A percentile compares a stretch with the other conserved stretches of the same genome.
These are phyloP conservation scores for Atopsyche davidsoni DNA, from an alignment of 1,140 invertebrate genomes.

Conservation along the genomic window DNA sequence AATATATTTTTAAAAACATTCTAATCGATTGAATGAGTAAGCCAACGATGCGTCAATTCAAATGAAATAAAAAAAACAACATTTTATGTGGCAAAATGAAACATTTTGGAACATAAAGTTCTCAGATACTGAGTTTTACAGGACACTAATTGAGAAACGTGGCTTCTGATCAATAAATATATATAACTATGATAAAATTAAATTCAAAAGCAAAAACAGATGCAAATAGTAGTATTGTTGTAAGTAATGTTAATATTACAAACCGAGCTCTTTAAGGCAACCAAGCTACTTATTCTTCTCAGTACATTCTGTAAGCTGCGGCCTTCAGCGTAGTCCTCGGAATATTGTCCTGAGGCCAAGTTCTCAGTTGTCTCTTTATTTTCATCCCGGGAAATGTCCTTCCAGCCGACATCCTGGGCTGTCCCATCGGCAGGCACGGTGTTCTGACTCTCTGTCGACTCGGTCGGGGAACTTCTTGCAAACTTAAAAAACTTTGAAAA, in stretches of 20 bases:
- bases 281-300: slow-evolving; percentile 70
- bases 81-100: slow-evolving; percentile 7
- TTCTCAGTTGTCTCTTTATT: slow-evolving; percentile 4
- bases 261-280: slow-evolving; percentile 67
- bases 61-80: slow-evolving; percentile 21
- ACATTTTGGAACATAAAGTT: slow-evolving; percentile 9
- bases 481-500: slow-evolving; percentile 47
- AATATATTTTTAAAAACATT: no score
- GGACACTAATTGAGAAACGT: no score
- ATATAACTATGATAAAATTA: no score
- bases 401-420: neutral
- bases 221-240: no score
- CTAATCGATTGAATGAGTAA: no score
- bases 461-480: slow-evolving; percentile 37
- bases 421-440: neutral
- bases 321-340: slow-evolving; percentile 48
- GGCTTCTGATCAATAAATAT: no score
- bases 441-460: slow-evolving; percentile 25
- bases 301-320: slow-evolving; percentile 73
- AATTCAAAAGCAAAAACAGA: no score
- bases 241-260: slow-evolving; percentile 37
- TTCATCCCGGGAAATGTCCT: slow-evolving; percentile 5
- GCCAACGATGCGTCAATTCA: no score
- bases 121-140: no score
- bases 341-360: slow-evolving; percentile 26